Evolutionary conservation across 2,797 vertebrate genomes (phyloP), one percentile per base, ranked within the genome.

Genomic region (Gastrophryne carolinensis): DNA sequence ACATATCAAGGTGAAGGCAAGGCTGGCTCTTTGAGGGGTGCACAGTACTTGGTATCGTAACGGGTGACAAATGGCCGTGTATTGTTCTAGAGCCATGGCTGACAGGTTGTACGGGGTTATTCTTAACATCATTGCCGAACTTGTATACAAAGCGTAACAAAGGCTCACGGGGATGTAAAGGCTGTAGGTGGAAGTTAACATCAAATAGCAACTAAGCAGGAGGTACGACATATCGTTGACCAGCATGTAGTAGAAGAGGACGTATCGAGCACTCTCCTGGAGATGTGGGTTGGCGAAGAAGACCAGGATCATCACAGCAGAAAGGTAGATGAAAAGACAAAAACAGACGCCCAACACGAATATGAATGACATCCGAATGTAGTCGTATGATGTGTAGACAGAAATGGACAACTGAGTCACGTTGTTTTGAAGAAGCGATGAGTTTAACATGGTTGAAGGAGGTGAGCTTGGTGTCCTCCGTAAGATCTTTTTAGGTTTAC

Each of bases 61-160:
- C 0, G 92, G 91, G 73, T 90, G 88, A 68, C 89, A 69, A 49
- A 93, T 93, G 67, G 91, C 87, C 11, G 91, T 79, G 2, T 93
- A 92, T 23, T 90, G 89, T 81, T 92, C 91, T 57, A 93, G 80
- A 4, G 89, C 90, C 92, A 93, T 92, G 21, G 87, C 80, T 0
- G 91, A 90, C 65, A 93, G 79, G 75, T 90, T 91, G 39, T 88
- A 77, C 0, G 88, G 89, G 1, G 89, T 89, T 79, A 90, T 90
- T 32, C 84, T 82, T 73, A 88, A 92, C 3, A 90, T 84, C 30
- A 61, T 79, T 0, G 80, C 82, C 11, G 87, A 21, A 4, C 44
- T 7, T 1, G 26, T 69, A 34, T 53, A 15, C 23, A 75, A 13
- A 15, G 30, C 37, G 1, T 82, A 0, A 50, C 92, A 93, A 5